These are phyloP conservation scores for Synergus laeviventris DNA, from an alignment of 2,888 invertebrate species.

Conservation along the genomic window DNA sequence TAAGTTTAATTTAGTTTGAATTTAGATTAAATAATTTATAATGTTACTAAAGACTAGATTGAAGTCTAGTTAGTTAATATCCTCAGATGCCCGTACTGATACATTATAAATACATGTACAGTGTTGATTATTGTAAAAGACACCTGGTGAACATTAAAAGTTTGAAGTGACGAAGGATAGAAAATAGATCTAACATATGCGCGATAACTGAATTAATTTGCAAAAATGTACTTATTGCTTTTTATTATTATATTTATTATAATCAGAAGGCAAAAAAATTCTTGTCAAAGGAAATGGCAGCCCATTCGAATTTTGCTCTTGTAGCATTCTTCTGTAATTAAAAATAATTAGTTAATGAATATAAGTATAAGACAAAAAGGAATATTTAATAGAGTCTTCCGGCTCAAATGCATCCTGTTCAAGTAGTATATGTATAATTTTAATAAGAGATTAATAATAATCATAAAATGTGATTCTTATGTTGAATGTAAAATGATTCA, in stretches of 20 bases:
- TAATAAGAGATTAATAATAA: conserved; percentile 7
- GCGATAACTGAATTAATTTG: background rate
- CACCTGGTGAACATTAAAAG: conserved; percentile 13
- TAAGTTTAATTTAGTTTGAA: conserved; percentile 1
- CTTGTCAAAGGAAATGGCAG: conserved; percentile 25
- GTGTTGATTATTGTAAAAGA: conserved; percentile 29
- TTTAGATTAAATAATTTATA: background rate
- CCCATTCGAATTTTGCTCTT: conserved; percentile 9
- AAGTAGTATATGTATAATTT: background rate
- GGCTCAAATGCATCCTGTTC: conserved; percentile 33
- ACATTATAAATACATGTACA: conserved; percentile 33
- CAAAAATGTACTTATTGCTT: background rate
- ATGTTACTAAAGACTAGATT: background rate
- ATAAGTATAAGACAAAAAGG: background rate
- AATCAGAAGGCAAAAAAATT: background rate
- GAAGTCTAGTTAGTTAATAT: background rate
- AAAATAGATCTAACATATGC: no score
- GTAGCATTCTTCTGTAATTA: background rate
- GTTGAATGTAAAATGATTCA: conserved; percentile 4
- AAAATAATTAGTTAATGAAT: background rate
- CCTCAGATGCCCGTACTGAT: conserved; percentile 1
- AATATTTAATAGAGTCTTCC: conserved; percentile 10
- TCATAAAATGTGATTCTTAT: conserved; percentile 22
- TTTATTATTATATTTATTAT: background rate
- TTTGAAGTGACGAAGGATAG: background rate